Percentiles rank a stretch among this genome's conserved stretches.
phyloP scores from a whole-genome alignment of 2,888 invertebrate genomes.

The Drosophila leonis region DNA sequence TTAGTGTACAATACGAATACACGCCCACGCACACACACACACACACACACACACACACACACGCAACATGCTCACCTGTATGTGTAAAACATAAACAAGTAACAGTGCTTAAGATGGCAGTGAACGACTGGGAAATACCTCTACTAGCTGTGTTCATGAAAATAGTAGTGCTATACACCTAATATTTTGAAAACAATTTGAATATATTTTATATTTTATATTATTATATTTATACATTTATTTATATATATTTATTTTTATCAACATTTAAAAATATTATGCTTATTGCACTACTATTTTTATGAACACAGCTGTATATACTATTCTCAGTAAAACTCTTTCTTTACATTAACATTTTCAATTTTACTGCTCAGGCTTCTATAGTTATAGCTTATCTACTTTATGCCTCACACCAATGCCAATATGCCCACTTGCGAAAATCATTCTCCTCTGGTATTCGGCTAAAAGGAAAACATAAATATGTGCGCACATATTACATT shows the following conservation, averaged over 20 bases:
- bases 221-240: too few relatives aligned
- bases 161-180: too few relatives aligned
- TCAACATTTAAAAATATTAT: too few relatives aligned
- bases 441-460: neutral
- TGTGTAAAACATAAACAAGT: conserved; percentile 2
- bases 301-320: too few relatives aligned
- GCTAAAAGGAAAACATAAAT: conserved; percentile 3
- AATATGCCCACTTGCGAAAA: neutral
- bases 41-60: neutral
- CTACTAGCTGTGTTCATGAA: neutral
- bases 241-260: too few relatives aligned
- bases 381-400: too few relatives aligned
- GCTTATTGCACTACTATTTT: too few relatives aligned
- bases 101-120: neutral
- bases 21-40: neutral
- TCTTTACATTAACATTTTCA: too few relatives aligned
- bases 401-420: neutral
- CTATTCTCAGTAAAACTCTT: too few relatives aligned
- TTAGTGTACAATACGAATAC: conserved; percentile 1
- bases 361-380: too few relatives aligned
- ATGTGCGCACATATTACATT: conserved; percentile 10
- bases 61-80: neutral
- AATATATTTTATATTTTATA: too few relatives aligned
- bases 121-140: conserved; percentile 3
- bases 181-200: too few relatives aligned